phyloP scores from a whole-genome alignment of 2,888 invertebrate species.

The Itoplectis maculator region DNA sequence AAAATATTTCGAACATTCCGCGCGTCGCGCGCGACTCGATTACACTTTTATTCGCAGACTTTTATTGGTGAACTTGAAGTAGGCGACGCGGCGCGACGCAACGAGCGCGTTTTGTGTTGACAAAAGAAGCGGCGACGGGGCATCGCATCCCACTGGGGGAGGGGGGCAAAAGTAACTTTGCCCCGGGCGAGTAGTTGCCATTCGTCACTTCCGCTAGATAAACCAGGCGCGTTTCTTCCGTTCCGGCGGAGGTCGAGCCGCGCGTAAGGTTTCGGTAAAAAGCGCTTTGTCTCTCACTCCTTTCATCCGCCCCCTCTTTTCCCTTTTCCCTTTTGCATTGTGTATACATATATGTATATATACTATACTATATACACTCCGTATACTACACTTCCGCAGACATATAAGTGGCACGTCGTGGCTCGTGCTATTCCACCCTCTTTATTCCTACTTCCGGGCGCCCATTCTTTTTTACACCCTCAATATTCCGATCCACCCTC shows the following conservation, averaged over 20 bases:
- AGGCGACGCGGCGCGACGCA: slow-evolving; percentile 16
- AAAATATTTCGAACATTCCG: background rate
- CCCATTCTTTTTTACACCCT: slow-evolving; percentile 47
- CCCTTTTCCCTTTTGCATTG: slow-evolving; percentile 23
- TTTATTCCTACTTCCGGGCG: slow-evolving; percentile 63
- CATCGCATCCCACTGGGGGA: slow-evolving; percentile 35
- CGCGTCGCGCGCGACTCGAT: slow-evolving; percentile 18
- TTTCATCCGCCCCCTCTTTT: slow-evolving; percentile 49
- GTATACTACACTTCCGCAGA: slow-evolving; percentile 5
- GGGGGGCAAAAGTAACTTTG: slow-evolving; percentile 70
- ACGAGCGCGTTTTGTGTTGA: slow-evolving; percentile 52
- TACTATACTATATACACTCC: too few relatives aligned
- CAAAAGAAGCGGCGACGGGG: slow-evolving; percentile 34
- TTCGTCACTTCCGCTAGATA: slow-evolving; percentile 81
- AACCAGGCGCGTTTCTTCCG: slow-evolving; percentile 74
- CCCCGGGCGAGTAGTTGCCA: slow-evolving; percentile 72
- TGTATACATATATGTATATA: background rate
- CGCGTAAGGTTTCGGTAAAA: slow-evolving; percentile 70
- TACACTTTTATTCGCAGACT: slow-evolving; percentile 20
- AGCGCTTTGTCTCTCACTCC: slow-evolving; percentile 73
- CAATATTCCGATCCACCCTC: slow-evolving; percentile 31
- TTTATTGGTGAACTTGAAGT: slow-evolving; percentile 38
- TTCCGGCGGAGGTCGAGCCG: slow-evolving; percentile 35
- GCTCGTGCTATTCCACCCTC: slow-evolving; percentile 55
- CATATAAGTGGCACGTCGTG: slow-evolving; percentile 24